phyloP scores from a whole-genome alignment of 2,113 vertebrate genomes.

The Aix galericulata region DNA sequence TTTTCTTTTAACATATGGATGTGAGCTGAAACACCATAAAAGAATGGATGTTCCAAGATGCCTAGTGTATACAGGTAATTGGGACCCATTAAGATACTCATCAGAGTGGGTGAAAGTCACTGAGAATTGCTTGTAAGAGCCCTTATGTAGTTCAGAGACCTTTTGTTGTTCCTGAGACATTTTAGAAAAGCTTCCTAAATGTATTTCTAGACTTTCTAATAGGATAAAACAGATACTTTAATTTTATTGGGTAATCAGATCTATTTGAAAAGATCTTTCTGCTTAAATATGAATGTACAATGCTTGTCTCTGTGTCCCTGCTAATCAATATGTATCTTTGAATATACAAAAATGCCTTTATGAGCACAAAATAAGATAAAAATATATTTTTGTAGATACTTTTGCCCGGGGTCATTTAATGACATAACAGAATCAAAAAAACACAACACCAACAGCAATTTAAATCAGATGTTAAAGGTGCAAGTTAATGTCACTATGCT shows the following conservation, averaged over 20 bases:
- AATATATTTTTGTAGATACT: not conserved
- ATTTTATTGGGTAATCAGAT: not conserved
- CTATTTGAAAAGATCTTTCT: not conserved
- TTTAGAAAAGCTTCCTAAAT: not conserved
- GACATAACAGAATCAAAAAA: not conserved
- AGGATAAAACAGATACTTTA: not conserved
- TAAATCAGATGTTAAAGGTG: not conserved
- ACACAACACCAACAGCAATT: not conserved
- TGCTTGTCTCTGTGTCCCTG: not conserved
- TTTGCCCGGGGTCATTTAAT: not conserved
- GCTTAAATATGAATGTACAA: not conserved
- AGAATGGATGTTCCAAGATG: not conserved
- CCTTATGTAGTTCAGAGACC: not conserved
- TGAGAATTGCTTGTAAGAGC: not conserved
- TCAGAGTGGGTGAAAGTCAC: not conserved
- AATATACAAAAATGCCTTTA: not conserved
- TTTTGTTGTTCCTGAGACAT: not conserved
- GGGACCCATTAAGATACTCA: not conserved
- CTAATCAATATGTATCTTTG: not conserved
- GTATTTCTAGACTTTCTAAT: not conserved
- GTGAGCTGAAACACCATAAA: not conserved
- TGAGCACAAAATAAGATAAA: not conserved
- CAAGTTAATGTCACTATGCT: not conserved
- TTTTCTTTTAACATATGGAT: not conserved
- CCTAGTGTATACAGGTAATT: fast-evolving